A percentile compares a stretch with the other conserved stretches of the same genome.
phyloP scores from a whole-genome alignment of 2,888 invertebrate species.

The Tryphoninae sp. region DNA sequence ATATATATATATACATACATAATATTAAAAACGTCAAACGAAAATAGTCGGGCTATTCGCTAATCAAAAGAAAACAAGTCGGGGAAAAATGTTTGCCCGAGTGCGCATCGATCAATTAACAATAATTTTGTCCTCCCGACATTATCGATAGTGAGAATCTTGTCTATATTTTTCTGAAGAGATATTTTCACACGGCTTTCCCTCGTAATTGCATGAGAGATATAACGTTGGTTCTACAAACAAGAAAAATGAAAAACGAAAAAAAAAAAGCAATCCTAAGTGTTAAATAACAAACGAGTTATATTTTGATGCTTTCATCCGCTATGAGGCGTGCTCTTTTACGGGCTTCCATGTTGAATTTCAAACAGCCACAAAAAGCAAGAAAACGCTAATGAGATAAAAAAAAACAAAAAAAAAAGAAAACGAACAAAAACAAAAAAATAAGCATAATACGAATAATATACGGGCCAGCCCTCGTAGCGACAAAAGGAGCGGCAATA shows the following conservation, averaged over 20 bases:
- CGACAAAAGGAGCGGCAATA: conserved; percentile 68
- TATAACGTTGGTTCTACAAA: conserved; percentile 32
- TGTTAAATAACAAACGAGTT: conserved; percentile 41
- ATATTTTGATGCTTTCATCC: conserved; percentile 63
- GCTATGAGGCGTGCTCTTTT: conserved; percentile 55
- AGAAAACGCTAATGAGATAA: neutral
- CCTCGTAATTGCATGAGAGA: conserved; percentile 48
- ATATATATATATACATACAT: conserved; percentile 17
- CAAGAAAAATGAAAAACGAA: conserved; percentile 29
- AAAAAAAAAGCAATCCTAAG: conserved; percentile 21
- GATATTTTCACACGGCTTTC: conserved; percentile 66
- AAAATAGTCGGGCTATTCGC: conserved; percentile 46
- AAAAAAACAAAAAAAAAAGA: conserved; percentile 14
- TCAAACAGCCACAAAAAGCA: conserved; percentile 34
- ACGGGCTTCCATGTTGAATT: conserved; percentile 64
- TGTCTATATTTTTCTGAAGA: conserved; percentile 70
- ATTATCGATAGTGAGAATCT: conserved; percentile 55
- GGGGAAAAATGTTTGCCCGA: neutral
- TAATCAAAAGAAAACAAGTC: conserved; percentile 21
- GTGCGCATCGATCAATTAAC: neutral
- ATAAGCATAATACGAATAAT: conserved; percentile 55
- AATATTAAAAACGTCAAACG: conserved; percentile 44
- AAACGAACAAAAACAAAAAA: conserved; percentile 25
- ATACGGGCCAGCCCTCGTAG: conserved; percentile 53
- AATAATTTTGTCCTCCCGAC: conserved; percentile 18